phyloP scores from a whole-genome alignment of 2,888 invertebrate genomes.

The Apotomis capreana region DNA sequence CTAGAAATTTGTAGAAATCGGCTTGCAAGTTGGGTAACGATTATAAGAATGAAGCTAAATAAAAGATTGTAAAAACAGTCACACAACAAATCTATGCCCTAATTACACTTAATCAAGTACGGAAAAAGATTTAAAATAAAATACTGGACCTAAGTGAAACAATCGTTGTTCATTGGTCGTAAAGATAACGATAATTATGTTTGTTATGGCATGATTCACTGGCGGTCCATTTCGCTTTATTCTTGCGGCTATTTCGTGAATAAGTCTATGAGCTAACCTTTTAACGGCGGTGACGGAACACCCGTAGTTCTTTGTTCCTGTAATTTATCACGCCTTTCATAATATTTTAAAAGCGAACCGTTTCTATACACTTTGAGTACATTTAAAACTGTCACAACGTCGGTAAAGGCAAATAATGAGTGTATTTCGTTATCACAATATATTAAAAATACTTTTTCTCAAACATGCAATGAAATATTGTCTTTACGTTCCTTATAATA shows the following conservation, averaged over 20 bases:
- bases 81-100: constrained; percentile 25
- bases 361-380: too few species aligned
- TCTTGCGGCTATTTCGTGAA: constrained; percentile 54
- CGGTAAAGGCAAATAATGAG: too few species aligned
- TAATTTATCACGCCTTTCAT: constrained; percentile 4
- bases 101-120: constrained; percentile 38
- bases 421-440: too few species aligned
- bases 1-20: too few species aligned
- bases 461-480: too few species aligned
- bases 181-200: constrained; percentile 78
- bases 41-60: too few species aligned
- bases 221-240: constrained; percentile 53
- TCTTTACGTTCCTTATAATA: too few species aligned
- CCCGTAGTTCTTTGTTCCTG: constrained; percentile 33
- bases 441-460: too few species aligned
- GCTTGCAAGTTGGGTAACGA: too few species aligned
- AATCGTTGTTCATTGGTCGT: constrained; percentile 64
- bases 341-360: background rate
- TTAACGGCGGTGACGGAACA: constrained; percentile 49
- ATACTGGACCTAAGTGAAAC: constrained; percentile 49
- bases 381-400: too few species aligned
- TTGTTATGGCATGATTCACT: constrained; percentile 66
- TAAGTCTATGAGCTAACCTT: constrained; percentile 54
- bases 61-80: background rate
- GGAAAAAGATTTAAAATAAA: constrained; percentile 44